phyloP scores from a whole-genome alignment of 2,797 vertebrate species.

The Betta splendens region DNA sequence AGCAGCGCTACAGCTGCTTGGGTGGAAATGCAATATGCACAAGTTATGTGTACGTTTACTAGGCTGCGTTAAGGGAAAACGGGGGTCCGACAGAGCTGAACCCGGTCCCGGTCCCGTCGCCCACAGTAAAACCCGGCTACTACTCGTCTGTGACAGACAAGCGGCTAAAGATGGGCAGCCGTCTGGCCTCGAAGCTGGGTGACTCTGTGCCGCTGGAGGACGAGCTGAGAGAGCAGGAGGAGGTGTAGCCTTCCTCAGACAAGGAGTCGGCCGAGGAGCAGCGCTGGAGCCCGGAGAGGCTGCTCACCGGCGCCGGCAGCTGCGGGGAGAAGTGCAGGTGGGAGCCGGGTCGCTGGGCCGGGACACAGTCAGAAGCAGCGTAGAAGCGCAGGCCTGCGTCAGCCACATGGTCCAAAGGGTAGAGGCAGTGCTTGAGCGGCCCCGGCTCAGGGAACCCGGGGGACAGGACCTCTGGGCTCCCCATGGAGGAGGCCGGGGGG shows the following conservation, averaged over 20 bases:
- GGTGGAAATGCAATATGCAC: slow-evolving; percentile 84
- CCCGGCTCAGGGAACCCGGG: slow-evolving; percentile 69
- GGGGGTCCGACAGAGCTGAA: too few species aligned
- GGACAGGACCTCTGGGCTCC: slow-evolving; percentile 71
- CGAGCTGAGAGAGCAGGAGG: slow-evolving; percentile 84
- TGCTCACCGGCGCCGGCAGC: slow-evolving; percentile 27
- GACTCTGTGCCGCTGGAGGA: slow-evolving; percentile 81
- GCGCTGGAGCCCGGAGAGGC: slow-evolving; percentile 71
- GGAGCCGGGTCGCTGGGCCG: not conserved
- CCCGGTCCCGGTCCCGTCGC: too few species aligned
- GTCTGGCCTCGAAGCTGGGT: slow-evolving; percentile 77
- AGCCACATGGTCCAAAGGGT: slow-evolving; percentile 55
- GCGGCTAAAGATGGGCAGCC: slow-evolving; percentile 90
- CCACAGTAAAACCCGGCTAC: slow-evolving; percentile 33
- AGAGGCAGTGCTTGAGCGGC: slow-evolving; percentile 58
- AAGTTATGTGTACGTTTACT: slow-evolving; percentile 56
- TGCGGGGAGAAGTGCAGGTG: slow-evolving; percentile 31
- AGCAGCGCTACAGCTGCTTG: slow-evolving; percentile 73
- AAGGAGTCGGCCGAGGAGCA: slow-evolving; percentile 86
- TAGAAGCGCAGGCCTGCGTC: slow-evolving; percentile 61
- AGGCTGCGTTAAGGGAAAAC: slow-evolving; percentile 18
- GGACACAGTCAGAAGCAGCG: slow-evolving; percentile 57
- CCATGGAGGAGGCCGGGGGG: slow-evolving; percentile 71
- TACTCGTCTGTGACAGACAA: slow-evolving; percentile 85
- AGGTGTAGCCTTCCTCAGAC: slow-evolving; percentile 85